Conservation (phyloP, 1,140 invertebrate species). For the Megalopta genalis region DNA sequence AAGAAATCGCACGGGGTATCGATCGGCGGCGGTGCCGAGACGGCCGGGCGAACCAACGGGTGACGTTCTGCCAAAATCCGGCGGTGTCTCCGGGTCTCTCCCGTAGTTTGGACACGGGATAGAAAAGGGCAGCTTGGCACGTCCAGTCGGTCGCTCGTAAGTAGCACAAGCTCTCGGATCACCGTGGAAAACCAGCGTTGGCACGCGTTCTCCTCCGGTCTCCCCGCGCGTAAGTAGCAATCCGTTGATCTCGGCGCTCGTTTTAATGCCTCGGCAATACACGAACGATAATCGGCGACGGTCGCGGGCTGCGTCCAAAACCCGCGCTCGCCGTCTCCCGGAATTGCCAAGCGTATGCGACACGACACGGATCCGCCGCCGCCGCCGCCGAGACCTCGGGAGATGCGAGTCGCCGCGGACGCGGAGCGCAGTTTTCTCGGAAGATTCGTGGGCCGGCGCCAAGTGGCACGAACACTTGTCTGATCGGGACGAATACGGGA, state of each 20-base stretch:
- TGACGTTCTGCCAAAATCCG: neutral
- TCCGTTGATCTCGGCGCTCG: neutral
- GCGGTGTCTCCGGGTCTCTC: neutral
- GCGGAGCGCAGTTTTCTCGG: too few species aligned
- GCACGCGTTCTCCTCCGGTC: neutral
- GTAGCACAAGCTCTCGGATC: neutral
- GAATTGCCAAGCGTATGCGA: conserved; percentile 6
- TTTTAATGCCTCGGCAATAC: conserved; percentile 5
- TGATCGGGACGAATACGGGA: too few species aligned
- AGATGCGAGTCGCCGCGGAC: too few species aligned
- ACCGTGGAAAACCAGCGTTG: conserved; percentile 1
- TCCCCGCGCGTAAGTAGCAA: neutral
- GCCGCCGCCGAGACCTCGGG: too few species aligned
- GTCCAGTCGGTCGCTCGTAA: neutral
- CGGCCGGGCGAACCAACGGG: neutral
- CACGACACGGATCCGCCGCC: too few species aligned
- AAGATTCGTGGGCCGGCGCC: too few species aligned
- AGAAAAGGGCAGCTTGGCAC: conserved; percentile 25
- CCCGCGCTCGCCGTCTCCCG: neutral
- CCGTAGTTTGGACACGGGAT: neutral
- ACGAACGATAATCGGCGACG: too few species aligned
- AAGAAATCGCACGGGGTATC: neutral
- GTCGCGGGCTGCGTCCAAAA: too few species aligned
- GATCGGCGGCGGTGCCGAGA: neutral
- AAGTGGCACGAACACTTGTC: too few species aligned